Conservation (phyloP, 1,140 invertebrate genomes). For the Patella vulgata region DNA sequence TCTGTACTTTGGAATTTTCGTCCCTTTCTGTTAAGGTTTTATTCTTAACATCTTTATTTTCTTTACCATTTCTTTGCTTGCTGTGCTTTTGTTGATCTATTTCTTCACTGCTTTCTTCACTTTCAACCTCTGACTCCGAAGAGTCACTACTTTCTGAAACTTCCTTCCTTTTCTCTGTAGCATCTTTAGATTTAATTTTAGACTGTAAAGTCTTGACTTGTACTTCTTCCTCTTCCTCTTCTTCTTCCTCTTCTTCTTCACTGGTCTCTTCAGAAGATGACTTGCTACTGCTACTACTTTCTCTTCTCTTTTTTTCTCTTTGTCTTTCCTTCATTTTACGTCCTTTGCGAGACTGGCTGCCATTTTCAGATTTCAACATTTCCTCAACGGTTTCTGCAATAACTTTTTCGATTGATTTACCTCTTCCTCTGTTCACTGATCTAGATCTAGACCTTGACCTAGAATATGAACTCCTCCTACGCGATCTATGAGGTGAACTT, state of each 20-base stretch:
- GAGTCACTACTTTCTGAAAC: slow-evolving; percentile 6
- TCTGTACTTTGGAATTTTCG: slow-evolving; percentile 4
- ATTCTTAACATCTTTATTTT: slow-evolving; percentile 13
- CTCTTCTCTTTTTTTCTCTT: slow-evolving; percentile 10
- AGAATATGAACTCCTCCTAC: background rate
- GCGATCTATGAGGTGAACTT: background rate
- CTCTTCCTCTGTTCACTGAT: too few relatives aligned
- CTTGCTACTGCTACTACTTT: background rate
- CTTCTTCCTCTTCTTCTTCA: slow-evolving; percentile 8
- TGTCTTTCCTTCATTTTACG: too few relatives aligned
- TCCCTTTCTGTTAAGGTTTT: slow-evolving; percentile 17
- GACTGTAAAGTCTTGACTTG: too few relatives aligned
- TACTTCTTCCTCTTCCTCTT: background rate
- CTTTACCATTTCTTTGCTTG: background rate
- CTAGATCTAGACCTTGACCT: too few relatives aligned
- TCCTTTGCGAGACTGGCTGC: too few relatives aligned
- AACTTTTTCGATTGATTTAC: too few relatives aligned
- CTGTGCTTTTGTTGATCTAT: slow-evolving; percentile 7
- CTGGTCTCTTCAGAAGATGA: background rate
- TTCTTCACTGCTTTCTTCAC: slow-evolving; percentile 9
- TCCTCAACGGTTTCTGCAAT: too few relatives aligned
- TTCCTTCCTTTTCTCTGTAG: slow-evolving; percentile 3
- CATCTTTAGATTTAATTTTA: slow-evolving; percentile 6
- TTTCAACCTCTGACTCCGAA: slow-evolving; percentile 2
- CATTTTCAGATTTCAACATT: too few relatives aligned